These are phyloP conservation scores for Rhabdomys pumilio DNA, from an alignment of 2,797 vertebrate genomes.

Conservation along the genomic window DNA sequence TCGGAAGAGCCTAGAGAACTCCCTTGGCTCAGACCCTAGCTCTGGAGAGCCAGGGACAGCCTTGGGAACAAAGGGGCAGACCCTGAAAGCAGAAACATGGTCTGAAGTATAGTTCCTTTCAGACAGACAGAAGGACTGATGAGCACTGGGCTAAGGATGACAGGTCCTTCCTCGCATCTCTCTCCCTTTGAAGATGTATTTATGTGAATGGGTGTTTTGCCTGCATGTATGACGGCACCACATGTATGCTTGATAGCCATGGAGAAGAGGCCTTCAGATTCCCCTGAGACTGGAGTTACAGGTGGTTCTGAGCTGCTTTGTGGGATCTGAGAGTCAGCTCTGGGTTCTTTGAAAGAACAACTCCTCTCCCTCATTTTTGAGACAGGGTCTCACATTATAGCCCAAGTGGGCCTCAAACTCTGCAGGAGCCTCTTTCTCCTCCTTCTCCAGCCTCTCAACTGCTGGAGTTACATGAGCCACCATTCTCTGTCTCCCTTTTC, in stretches of 20 bases:
- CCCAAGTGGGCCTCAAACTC: not conserved
- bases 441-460: not conserved
- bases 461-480: not conserved
- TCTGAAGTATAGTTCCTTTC: not conserved
- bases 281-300: not conserved
- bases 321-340: not conserved
- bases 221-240: not conserved
- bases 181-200: not conserved
- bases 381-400: not conserved
- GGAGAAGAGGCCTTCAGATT: not conserved
- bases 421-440: not conserved
- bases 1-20: not conserved
- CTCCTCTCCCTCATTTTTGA: not conserved
- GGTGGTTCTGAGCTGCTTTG: not conserved
- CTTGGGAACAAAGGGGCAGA: not conserved
- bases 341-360: not conserved
- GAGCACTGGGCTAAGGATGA: not conserved
- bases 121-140: not conserved
- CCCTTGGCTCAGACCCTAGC: not conserved
- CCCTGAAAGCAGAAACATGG: not conserved
- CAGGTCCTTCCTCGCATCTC: not conserved
- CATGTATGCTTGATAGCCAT: not conserved
- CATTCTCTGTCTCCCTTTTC: not conserved
- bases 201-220: not conserved
- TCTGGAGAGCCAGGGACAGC: not conserved